Evolutionary conservation across 2,888 invertebrate species (phyloP), one percentile per base, ranked within the genome.

Genomic region (Philhelius pedissequus): DNA sequence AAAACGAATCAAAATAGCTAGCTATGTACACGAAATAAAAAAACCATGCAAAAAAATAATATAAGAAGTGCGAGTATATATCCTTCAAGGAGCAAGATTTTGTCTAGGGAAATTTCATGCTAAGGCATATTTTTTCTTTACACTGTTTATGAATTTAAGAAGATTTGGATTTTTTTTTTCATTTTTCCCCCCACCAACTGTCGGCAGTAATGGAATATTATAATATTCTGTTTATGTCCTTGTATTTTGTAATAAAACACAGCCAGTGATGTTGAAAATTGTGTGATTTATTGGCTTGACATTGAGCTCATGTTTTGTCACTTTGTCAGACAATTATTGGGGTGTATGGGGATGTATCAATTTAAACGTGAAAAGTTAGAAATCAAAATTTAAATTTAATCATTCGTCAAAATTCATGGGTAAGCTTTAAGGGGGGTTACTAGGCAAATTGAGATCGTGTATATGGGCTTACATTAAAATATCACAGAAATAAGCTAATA

Each of bases 51-150:
- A 50, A 38, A 4, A 45, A 32, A 40, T 9, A 56, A 56, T 32
- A 56, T 32, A 6, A 3, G 1, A 22, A 7, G 2, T 20, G 9
- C 8, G 25, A 38, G 40, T n/a, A n/a, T n/a, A n/a, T n/a, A 50
- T 60, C 35, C 54, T 78, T 69, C 40, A 52, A 7, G 64, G 74
- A 74, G 64, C 58, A 83, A 83, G 56, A 78, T 30, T 15, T 15
- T 15, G 69, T 74, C 69, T 83, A 78, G 74, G 78, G 66, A 70
- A 83, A 74, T 83, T 79, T 79, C 70, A 64, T 60, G 70, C 79
- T 58, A 78, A 74, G 74, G 75, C 20, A 40, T 40, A 15, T 52
- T 38, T 54, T 25, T 40, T n/a, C n/a, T 25, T 70, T 58, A 11
- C 74, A 74, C 68, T 73, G 38, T 56, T 70, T 35, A 60, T n/a